Conservation (phyloP, 2,113 vertebrate genomes). For the Cairina moschata region DNA sequence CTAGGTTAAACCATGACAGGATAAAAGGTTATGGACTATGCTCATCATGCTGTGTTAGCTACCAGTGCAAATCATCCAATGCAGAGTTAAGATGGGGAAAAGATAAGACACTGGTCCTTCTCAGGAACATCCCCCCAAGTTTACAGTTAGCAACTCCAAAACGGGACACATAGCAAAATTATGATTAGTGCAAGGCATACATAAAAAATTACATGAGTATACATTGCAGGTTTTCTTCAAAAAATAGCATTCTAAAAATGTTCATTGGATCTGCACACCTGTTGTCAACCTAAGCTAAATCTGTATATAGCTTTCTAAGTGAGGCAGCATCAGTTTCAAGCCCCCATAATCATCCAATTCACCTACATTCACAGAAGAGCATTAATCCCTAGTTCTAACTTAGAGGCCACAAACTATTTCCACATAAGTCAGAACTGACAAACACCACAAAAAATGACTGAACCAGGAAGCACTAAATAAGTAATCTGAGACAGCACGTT, state of each 20-base stretch:
- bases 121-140: background rate
- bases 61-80: background rate
- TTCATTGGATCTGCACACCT: background rate
- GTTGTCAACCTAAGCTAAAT: background rate
- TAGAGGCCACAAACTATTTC: background rate
- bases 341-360: background rate
- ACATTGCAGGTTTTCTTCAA: background rate
- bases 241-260: background rate
- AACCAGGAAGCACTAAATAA: background rate
- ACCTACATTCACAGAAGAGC: background rate
- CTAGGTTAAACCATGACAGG: too few relatives aligned
- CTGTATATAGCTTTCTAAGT: background rate
- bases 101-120: background rate
- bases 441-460: background rate
- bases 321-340: background rate
- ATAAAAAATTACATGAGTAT: background rate
- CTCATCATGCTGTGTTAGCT: background rate
- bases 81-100: too few relatives aligned
- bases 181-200: background rate
- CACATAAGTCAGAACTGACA: background rate
- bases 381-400: background rate
- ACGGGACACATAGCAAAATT: background rate
- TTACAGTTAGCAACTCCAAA: background rate
- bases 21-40: background rate
- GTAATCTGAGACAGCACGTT: background rate